A percentile compares a stretch with the other conserved stretches of the same genome.
Evolutionary conservation across 2,797 vertebrate genomes (phyloP).

Genomic region (Mus minutoides): DNA sequence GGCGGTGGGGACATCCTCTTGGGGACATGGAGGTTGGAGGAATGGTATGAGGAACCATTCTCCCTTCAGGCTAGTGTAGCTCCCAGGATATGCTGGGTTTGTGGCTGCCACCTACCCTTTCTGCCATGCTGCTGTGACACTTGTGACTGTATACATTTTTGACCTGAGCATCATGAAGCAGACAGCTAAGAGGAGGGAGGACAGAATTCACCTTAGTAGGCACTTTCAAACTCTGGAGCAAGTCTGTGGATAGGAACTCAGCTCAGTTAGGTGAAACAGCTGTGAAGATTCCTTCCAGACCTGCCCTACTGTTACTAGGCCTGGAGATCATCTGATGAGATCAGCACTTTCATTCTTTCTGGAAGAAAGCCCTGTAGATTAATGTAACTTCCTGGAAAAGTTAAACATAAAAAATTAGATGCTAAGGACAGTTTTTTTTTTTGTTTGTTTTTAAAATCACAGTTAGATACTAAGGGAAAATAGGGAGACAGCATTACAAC

Average conservation of each 20-base stretch:
- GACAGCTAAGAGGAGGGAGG: constrained; percentile 1
- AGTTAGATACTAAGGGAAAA: not conserved
- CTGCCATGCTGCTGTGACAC: not conserved
- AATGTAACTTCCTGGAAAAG: constrained; percentile 20
- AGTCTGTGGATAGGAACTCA: not conserved
- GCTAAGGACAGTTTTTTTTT: not conserved
- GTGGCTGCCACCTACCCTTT: not conserved
- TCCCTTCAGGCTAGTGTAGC: not conserved
- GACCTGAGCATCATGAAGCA: not conserved
- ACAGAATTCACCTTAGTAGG: not conserved
- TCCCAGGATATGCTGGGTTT: not conserved
- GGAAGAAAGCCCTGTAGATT: not conserved
- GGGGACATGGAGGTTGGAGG: not conserved
- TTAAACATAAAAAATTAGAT: not conserved
- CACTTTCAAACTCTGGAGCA: no score
- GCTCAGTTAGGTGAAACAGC: not conserved
- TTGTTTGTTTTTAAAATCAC: not conserved
- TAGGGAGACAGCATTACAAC: not conserved
- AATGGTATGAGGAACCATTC: not conserved
- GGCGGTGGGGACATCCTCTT: not conserved
- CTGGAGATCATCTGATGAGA: not conserved
- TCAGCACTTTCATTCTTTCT: not conserved
- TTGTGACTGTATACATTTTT: not conserved
- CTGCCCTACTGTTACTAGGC: not conserved
- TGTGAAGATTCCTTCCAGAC: not conserved